Evolutionary conservation across 2,888 invertebrate genomes (phyloP).

Genomic region (Melanargia galathea): DNA sequence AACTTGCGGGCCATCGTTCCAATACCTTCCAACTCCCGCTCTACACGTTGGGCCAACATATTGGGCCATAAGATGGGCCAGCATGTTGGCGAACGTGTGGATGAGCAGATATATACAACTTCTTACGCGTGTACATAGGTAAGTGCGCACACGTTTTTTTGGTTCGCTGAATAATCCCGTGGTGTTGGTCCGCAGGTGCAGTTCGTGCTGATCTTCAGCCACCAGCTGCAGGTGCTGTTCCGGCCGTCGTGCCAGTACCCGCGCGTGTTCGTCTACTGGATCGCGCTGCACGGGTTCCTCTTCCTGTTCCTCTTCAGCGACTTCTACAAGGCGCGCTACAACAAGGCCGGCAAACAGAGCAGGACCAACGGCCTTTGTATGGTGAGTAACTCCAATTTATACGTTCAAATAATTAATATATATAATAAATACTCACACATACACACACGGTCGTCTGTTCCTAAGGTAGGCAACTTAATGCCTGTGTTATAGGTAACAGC

Average conservation of each 20-base stretch:
- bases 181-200: constrained; percentile 85
- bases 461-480: too few species aligned
- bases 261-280: constrained; percentile 95
- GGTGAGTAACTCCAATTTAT: constrained; percentile 79
- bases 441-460: too few species aligned
- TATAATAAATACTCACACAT: too few species aligned
- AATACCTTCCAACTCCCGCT: too few species aligned
- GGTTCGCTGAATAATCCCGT: neutral
- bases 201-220: constrained; percentile 94
- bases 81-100: too few species aligned
- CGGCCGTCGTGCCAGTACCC: constrained; percentile 96
- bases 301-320: constrained; percentile 97
- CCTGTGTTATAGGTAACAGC: too few species aligned
- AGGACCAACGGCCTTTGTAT: constrained; percentile 83
- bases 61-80: too few species aligned
- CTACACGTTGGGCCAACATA: too few species aligned
- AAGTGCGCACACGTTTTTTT: neutral
- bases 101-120: too few species aligned
- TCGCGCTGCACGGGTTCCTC: constrained; percentile 95
- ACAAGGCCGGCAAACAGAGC: constrained; percentile 61
- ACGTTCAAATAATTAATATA: too few species aligned
- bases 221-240: constrained; percentile 95
- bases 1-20: too few species aligned
- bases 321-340: constrained; percentile 94
- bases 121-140: too few species aligned